Conservation (phyloP, 1,140 invertebrate genomes). For the Caenorhabditis tropicalis region DNA sequence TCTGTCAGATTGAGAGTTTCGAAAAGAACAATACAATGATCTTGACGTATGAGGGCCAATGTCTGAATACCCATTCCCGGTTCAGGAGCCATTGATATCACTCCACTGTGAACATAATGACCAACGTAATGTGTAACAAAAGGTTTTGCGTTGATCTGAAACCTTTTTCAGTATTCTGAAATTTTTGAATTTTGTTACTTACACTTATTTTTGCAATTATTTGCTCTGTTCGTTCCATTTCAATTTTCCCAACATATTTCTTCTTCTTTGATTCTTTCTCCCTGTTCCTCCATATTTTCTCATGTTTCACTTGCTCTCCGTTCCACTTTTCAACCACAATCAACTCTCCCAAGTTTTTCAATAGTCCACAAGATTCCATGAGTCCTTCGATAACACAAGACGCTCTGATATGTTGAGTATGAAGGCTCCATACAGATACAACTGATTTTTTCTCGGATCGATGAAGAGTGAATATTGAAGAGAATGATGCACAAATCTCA, state of each 20-base stretch:
- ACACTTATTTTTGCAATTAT: neutral
- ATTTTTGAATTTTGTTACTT: too few relatives aligned
- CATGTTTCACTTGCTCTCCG: neutral
- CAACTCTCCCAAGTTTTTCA: neutral
- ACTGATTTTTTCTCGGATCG: neutral
- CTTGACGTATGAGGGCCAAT: neutral
- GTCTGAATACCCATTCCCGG: constrained; percentile 25
- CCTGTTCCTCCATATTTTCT: neutral
- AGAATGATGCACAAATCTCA: neutral
- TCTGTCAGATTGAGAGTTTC: neutral
- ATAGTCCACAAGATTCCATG: neutral
- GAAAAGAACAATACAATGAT: neutral
- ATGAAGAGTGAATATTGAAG: neutral
- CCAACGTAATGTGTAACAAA: neutral
- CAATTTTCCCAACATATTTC: neutral
- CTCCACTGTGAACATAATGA: neutral
- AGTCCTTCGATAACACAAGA: neutral
- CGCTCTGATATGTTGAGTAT: neutral
- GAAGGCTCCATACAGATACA: neutral
- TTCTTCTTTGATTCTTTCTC: neutral
- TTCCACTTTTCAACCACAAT: constrained; percentile 11
- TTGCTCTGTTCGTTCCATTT: neutral
- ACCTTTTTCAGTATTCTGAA: too few relatives aligned
- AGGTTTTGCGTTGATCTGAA: neutral
- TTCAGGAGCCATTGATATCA: neutral